Evolutionary conservation across 2,797 vertebrate species (phyloP).

Genomic region (Pteropus rufus): DNA sequence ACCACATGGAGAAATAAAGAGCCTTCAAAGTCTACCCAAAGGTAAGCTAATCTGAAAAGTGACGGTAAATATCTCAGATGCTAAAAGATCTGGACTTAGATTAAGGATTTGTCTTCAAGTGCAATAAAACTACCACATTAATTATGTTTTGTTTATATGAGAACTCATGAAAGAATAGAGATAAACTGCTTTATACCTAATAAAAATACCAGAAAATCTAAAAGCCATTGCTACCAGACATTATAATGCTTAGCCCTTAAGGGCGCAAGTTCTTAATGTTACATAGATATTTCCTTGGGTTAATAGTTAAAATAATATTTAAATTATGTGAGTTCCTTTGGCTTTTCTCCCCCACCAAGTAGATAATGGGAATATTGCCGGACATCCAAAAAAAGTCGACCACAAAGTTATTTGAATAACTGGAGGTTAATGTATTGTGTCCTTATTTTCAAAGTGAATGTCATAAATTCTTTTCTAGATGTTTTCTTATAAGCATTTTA

Average conservation of each 20-base stretch:
- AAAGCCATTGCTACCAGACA: background rate
- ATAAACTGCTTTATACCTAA: background rate
- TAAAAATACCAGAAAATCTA: conserved; percentile 28
- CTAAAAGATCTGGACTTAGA: background rate
- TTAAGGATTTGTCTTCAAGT: background rate
- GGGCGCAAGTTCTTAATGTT: background rate
- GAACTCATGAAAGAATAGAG: conserved; percentile 9
- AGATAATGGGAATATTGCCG: background rate
- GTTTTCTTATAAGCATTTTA: conserved; percentile 30
- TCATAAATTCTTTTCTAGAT: background rate
- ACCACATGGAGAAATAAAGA: background rate
- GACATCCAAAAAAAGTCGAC: background rate
- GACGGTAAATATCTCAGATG: background rate
- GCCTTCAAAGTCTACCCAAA: background rate
- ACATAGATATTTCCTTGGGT: background rate
- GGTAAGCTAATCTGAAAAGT: background rate
- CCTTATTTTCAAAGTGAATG: conserved; percentile 37
- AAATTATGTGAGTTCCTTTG: background rate
- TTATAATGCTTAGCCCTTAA: background rate
- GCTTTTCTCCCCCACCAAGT: background rate
- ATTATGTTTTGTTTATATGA: conserved; percentile 9
- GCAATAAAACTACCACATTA: background rate
- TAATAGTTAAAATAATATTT: conserved; percentile 36
- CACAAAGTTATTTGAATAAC: background rate
- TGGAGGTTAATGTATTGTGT: background rate